These are phyloP conservation scores for Xiphophorus birchmanni DNA, from an alignment of 2,797 vertebrate species.

Conservation along the genomic window DNA sequence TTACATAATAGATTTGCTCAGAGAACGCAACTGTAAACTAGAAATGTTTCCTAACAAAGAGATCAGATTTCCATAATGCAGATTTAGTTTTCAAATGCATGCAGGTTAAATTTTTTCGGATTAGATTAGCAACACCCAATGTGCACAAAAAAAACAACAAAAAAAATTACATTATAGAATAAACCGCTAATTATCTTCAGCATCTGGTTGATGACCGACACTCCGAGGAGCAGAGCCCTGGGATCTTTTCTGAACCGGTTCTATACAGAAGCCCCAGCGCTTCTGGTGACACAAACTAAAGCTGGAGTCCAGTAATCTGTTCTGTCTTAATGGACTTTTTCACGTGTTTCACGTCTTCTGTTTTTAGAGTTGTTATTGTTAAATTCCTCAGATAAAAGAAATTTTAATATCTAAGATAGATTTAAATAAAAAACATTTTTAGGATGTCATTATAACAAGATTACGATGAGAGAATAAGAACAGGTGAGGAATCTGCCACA, in stretches of 20 bases:
- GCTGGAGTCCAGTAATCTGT: background rate
- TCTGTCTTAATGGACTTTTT: background rate
- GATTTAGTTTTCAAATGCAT: background rate
- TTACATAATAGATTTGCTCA: background rate
- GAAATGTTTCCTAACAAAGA: background rate
- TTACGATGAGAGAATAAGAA: background rate
- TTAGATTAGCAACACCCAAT: background rate
- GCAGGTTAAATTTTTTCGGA: background rate
- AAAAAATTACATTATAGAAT: background rate
- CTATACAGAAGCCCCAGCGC: background rate
- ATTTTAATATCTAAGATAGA: background rate
- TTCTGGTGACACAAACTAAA: background rate
- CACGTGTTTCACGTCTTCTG: background rate
- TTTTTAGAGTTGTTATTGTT: background rate
- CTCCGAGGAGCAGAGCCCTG: background rate
- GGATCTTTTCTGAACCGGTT: background rate
- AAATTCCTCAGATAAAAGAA: background rate
- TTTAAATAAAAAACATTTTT: background rate
- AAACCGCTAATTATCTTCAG: background rate
- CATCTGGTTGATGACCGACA: background rate
- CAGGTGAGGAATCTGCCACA: conserved; percentile 27
- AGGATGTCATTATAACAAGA: background rate
- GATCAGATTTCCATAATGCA: background rate
- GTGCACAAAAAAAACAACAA: too few relatives aligned
- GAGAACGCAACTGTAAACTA: background rate